Evolutionary conservation across 2,113 vertebrate genomes (phyloP).

Genomic region (Tor tambroides): DNA sequence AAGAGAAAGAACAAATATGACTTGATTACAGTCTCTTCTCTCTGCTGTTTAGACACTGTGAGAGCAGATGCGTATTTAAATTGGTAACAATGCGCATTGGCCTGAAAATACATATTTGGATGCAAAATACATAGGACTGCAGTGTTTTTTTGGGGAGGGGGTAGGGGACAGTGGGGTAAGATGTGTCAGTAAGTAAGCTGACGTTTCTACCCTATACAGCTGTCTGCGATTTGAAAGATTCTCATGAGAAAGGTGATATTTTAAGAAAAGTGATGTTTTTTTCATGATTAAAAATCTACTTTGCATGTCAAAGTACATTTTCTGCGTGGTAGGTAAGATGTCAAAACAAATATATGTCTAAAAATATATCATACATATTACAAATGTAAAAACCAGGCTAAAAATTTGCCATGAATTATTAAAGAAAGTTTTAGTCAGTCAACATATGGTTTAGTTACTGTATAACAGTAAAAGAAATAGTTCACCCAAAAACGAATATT

Average conservation of each 20-base stretch:
- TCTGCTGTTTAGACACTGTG: conserved; percentile 27
- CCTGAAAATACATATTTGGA: conserved; percentile 17
- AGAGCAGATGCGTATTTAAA: conserved; percentile 39
- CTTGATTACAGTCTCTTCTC: conserved; percentile 43
- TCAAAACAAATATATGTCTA: background rate
- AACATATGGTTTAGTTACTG: background rate
- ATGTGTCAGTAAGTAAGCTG: background rate
- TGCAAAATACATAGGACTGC: background rate
- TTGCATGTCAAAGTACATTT: background rate
- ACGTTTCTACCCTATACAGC: background rate
- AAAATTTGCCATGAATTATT: background rate
- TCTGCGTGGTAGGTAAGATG: background rate
- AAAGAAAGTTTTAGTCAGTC: background rate
- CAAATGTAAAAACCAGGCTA: background rate
- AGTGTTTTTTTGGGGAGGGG: background rate
- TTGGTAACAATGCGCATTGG: conserved; percentile 13
- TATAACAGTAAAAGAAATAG: too few relatives aligned
- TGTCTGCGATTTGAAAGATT: background rate
- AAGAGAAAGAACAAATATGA: conserved; percentile 45
- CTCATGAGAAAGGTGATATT: background rate
- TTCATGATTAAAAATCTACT: background rate
- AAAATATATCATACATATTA: background rate
- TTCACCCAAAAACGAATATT: too few relatives aligned
- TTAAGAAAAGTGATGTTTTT: background rate
- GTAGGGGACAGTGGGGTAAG: background rate